phyloP scores from a whole-genome alignment of 2,113 vertebrate genomes.

The Candoia aspera region DNA sequence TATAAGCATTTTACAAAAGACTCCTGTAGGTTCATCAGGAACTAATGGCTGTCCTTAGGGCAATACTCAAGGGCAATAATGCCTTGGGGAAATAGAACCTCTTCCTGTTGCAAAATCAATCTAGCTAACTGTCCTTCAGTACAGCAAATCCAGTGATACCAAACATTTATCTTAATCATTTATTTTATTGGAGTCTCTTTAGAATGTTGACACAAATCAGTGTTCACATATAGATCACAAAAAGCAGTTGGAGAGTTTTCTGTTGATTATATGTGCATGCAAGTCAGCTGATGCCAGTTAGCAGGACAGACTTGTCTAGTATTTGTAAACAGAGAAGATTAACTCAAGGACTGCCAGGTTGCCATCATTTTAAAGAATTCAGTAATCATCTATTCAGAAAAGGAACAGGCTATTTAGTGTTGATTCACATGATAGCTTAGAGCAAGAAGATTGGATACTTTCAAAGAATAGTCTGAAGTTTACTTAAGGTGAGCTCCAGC shows the following conservation, averaged over 20 bases:
- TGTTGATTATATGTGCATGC: constrained; percentile 27
- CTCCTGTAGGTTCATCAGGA: background rate
- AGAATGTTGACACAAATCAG: constrained; percentile 19
- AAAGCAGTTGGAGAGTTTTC: constrained; percentile 5
- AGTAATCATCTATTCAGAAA: constrained; percentile 47
- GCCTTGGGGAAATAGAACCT: background rate
- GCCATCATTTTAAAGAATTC: constrained; percentile 50
- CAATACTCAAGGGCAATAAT: background rate
- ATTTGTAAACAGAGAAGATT: constrained; percentile 65
- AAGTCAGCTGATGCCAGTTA: constrained; percentile 51
- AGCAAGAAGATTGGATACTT: background rate
- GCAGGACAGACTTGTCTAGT: constrained; percentile 46
- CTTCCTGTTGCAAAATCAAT: constrained; percentile 13
- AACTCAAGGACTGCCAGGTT: constrained; percentile 48
- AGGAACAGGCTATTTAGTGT: constrained; percentile 52
- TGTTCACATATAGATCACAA: constrained; percentile 15
- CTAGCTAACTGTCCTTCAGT: constrained; percentile 1
- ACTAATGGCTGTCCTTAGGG: background rate
- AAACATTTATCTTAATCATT: constrained; percentile 6
- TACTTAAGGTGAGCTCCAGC: constrained; percentile 9
- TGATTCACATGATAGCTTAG: constrained; percentile 20
- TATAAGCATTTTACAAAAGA: background rate
- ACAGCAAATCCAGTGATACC: background rate
- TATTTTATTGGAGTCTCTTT: background rate
- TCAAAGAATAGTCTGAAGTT: constrained; percentile 6